Conservation (phyloP, 1,140 invertebrate species). For the Pollicipes pollicipes region DNA sequence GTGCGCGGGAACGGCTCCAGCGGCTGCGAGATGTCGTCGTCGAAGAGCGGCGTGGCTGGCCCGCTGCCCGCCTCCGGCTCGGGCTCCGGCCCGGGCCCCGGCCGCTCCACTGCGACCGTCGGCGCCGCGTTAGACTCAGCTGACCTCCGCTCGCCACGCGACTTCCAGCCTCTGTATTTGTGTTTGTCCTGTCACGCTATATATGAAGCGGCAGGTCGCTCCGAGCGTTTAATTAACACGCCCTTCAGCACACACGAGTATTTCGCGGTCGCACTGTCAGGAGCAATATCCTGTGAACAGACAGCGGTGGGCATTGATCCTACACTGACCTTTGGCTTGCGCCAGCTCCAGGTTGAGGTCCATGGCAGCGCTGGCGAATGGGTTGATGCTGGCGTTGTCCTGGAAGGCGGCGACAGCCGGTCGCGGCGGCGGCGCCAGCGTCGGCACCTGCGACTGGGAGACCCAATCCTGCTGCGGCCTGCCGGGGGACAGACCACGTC, state of each 20-base stretch:
- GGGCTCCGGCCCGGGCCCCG: too few species aligned
- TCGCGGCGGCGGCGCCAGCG: background rate
- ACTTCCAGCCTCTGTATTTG: too few species aligned
- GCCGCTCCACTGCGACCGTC: background rate
- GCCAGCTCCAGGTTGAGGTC: background rate
- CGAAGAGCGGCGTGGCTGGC: slow-evolving; percentile 77
- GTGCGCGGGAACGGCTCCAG: slow-evolving; percentile 77
- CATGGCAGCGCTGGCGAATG: background rate
- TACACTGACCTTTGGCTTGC: background rate
- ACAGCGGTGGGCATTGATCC: too few species aligned
- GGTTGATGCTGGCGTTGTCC: background rate
- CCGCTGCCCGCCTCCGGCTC: slow-evolving; percentile 20
- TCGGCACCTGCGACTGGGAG: background rate
- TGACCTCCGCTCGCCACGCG: too few species aligned
- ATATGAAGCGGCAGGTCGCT: too few species aligned
- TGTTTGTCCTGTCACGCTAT: too few species aligned
- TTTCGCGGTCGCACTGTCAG: too few species aligned
- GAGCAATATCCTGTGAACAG: too few species aligned
- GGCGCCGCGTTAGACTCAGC: too few species aligned
- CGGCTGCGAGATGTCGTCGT: slow-evolving; percentile 82
- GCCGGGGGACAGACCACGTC: too few species aligned
- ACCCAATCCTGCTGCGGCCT: background rate
- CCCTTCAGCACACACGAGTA: too few species aligned
- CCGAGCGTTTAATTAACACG: too few species aligned
- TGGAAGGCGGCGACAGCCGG: background rate